Base-by-base conservation (phyloP, 2,113 vertebrate species). In the Hirundichthys speculiger region DNA sequence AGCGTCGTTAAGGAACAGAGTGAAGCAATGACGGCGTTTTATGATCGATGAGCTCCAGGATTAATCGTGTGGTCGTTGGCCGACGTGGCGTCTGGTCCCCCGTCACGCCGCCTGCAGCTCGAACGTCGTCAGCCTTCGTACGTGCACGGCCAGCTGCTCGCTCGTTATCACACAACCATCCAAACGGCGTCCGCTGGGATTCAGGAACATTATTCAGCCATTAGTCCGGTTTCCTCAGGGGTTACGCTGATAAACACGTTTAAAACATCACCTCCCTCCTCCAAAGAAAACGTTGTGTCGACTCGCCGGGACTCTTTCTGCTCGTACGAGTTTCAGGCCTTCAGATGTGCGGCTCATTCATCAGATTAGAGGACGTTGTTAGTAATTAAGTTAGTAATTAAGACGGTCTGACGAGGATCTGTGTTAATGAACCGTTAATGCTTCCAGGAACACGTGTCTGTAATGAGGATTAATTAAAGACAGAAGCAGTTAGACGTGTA, bases 241-340 rank as follows among this genome's bases (percentile, higher is more conserved):
- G 60, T 41, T 72, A 24, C 2, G 22, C 22, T 59, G 34, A 75
- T 75, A 73, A 83, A 80, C 64, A 75, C 53, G 73, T 67, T 54
- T 21, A 59, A 65, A 57, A 71, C 14, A 41, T 69, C 69, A 70
- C 50, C 60, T 69, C 70, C 50, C 59, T 1, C 59, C 41, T 86
- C 73, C 74, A 78, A 77, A 69, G 55, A 66, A 74, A 83, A 86
- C 46, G 60, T 45, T 66, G 22, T 57, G 55, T 38, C 5, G 46
- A 51, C 47, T 25, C 55, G 49, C 73, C 20, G 42, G 25, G 20
- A 48, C 22, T 51, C 40, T 60, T 53, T 68, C 27, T 3, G 7
- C 39, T 54, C 34, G 30, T 20, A 13, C 38, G 34, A 15, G 12
- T 54, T 40, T 43, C 8, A 59, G 25, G 47, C 48, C 30, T 21